Evolutionary conservation across 2,797 vertebrate species (phyloP).

Genomic region (Mormyrus proboscirostris): DNA sequence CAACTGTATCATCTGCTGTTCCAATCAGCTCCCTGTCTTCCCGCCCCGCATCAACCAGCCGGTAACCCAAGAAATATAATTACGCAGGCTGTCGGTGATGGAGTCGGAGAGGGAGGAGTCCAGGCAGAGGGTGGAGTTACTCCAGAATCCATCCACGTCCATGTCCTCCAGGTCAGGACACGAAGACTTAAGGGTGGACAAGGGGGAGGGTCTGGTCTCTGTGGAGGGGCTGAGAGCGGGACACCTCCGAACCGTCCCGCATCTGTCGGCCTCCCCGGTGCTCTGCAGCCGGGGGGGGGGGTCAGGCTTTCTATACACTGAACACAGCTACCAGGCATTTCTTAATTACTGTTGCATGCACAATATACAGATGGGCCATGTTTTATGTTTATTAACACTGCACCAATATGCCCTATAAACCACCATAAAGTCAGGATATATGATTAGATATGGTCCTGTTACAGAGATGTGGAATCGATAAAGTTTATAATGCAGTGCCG

Average conservation of each 20-base stretch:
- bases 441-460: background rate
- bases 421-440: background rate
- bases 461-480: background rate
- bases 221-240: background rate
- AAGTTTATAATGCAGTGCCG: background rate
- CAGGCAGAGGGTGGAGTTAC: conserved; percentile 12
- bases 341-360: background rate
- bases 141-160: conserved; percentile 21
- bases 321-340: background rate
- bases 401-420: background rate
- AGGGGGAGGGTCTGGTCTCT: background rate
- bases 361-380: background rate
- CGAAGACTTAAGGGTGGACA: conserved; percentile 7
- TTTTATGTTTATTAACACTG: background rate
- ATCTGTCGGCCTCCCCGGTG: conserved; percentile 33
- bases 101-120: conserved; percentile 18
- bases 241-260: conserved; percentile 39
- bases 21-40: background rate
- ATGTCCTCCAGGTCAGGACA: background rate
- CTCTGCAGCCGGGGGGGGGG: conserved; percentile 19
- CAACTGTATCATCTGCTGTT: background rate
- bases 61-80: background rate
- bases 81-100: conserved; percentile 7
- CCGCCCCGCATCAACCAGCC: background rate
- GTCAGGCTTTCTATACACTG: background rate